phyloP scores from a whole-genome alignment of 2,113 vertebrate species.

The Hemicordylus capensis region DNA sequence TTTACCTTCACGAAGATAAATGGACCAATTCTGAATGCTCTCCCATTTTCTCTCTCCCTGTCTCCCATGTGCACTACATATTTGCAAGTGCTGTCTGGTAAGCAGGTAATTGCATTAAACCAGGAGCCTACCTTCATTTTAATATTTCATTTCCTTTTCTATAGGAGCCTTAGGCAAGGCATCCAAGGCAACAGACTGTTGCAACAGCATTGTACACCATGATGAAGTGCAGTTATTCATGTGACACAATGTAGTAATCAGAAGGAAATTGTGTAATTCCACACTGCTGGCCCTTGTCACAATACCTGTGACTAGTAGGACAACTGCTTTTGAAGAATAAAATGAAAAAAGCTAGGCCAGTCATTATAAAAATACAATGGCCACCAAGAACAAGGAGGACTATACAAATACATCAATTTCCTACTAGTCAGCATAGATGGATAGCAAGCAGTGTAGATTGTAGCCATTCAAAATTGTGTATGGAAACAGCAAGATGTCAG shows the following conservation, averaged over 20 bases:
- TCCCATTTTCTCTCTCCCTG: constrained; percentile 26
- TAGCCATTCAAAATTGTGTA: background rate
- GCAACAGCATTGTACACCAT: background rate
- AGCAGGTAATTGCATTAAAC: constrained; percentile 38
- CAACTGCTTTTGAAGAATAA: constrained; percentile 42
- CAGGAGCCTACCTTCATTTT: constrained; percentile 44
- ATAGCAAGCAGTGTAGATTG: background rate
- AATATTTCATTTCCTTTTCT: constrained; percentile 46
- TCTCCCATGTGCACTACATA: background rate
- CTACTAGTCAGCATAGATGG: constrained; percentile 30
- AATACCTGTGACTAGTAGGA: constrained; percentile 43
- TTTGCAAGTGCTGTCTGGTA: constrained; percentile 13
- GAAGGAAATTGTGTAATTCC: constrained; percentile 45
- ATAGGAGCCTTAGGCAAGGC: constrained; percentile 32
- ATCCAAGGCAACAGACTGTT: constrained; percentile 27
- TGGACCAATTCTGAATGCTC: constrained; percentile 11
- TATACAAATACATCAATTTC: constrained; percentile 42
- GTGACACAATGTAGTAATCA: constrained; percentile 61
- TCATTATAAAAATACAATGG: constrained; percentile 45
- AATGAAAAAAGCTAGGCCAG: constrained; percentile 36
- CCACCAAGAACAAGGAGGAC: constrained; percentile 57
- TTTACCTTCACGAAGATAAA: constrained; percentile 9
- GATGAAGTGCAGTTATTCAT: constrained; percentile 43
- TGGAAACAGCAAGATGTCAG: background rate
- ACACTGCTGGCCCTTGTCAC: constrained; percentile 39